A percentile compares a stretch with the other conserved stretches of the same genome.
These are phyloP conservation scores for Deilephila porcellus DNA, from an alignment of 2,888 invertebrate species.

Conservation along the genomic window DNA sequence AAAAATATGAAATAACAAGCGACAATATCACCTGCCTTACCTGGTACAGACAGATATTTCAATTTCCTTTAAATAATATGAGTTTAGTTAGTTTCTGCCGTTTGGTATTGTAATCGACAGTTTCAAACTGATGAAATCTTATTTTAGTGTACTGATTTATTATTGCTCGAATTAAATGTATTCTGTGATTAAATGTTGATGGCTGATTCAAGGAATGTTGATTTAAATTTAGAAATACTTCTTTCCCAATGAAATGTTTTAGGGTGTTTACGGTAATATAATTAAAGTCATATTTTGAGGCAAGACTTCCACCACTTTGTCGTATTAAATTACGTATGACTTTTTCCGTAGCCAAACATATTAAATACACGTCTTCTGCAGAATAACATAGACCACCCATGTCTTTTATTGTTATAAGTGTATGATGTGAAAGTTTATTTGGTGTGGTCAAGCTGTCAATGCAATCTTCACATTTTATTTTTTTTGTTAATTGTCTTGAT, in stretches of 20 bases:
- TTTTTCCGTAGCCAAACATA: constrained; percentile 7
- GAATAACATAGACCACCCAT: constrained; percentile 2
- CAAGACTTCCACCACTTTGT: constrained; percentile 1
- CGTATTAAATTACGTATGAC: not conserved
- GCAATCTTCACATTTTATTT: not conserved
- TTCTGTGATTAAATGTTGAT: no score
- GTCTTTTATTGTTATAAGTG: no score
- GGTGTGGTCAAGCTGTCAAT: not conserved
- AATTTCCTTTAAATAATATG: no score
- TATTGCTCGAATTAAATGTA: no score
- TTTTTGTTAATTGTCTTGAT: constrained; percentile 1
- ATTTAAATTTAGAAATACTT: not conserved
- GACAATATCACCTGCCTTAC: no score
- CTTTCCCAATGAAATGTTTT: not conserved
- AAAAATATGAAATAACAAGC: no score
- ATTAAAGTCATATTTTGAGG: constrained; percentile 3
- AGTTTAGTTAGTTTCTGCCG: no score
- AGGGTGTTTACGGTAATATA: constrained; percentile 3
- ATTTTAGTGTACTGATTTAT: no score
- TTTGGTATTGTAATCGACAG: no score
- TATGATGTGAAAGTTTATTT: not conserved
- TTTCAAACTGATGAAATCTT: no score
- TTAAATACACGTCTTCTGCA: not conserved
- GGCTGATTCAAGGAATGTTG: constrained; percentile 16
- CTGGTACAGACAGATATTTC: no score